Evolutionary conservation across 2,888 invertebrate genomes (phyloP).

Genomic region (Rhimphoctona megacephalus): DNA sequence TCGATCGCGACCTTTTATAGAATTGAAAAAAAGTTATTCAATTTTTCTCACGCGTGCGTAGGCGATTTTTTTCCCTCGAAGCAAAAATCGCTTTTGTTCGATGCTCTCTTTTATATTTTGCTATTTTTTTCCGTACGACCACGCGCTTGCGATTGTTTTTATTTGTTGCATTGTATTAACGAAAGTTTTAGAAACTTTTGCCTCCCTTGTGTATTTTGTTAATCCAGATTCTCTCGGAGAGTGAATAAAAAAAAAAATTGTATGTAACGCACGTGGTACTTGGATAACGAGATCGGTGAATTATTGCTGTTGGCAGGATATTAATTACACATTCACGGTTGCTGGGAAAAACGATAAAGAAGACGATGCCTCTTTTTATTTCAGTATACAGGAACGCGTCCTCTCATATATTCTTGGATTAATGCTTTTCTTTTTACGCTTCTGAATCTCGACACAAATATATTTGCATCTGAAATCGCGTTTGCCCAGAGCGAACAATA

Average conservation of each 20-base stretch:
- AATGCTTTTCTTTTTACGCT: not conserved
- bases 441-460: slow-evolving; percentile 5
- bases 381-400: not conserved
- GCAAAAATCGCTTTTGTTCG: slow-evolving; percentile 32
- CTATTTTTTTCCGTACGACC: not conserved
- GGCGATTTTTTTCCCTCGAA: not conserved
- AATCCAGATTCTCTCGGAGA: not conserved
- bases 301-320: slow-evolving; percentile 52
- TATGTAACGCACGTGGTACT: not conserved
- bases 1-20: not conserved
- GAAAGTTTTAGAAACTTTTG: slow-evolving; percentile 56
- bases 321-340: slow-evolving; percentile 55
- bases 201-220: not conserved
- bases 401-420: not conserved
- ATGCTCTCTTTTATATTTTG: slow-evolving; percentile 1
- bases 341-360: slow-evolving; percentile 30
- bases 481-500: slow-evolving; percentile 39
- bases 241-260: not conserved
- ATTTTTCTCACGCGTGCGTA: not conserved
- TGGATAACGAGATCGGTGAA: slow-evolving; percentile 62
- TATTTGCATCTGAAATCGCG: slow-evolving; percentile 52
- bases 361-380: not conserved
- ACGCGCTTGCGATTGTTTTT: not conserved
- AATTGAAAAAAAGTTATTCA: not conserved
- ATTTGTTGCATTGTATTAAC: slow-evolving; percentile 2